phyloP scores from a whole-genome alignment of 2,888 invertebrate species.

The Drosophila gaucha region DNA sequence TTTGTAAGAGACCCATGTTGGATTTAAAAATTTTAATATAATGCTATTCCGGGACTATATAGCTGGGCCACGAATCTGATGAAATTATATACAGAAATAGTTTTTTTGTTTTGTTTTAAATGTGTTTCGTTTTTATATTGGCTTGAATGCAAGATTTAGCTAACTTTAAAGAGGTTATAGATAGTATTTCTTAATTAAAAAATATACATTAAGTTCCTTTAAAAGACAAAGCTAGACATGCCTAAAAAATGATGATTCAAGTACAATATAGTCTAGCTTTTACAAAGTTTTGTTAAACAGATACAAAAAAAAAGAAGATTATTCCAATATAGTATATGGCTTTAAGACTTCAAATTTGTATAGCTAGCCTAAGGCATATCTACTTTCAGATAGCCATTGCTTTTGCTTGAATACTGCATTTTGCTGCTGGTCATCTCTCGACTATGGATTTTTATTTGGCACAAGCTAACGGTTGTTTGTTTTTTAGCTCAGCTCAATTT shows the following conservation, averaged over 20 bases:
- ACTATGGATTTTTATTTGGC: slow-evolving; percentile 59
- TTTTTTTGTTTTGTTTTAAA: background rate
- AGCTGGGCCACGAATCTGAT: background rate
- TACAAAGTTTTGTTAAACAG: background rate
- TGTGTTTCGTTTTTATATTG: no score
- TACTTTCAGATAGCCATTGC: background rate
- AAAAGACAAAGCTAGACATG: background rate
- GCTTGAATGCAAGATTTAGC: no score
- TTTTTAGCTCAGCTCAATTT: slow-evolving; percentile 64
- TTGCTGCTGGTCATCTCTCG: slow-evolving; percentile 62
- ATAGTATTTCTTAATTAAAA: no score
- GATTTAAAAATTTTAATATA: slow-evolving; percentile 1
- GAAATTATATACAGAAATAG: background rate
- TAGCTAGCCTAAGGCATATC: background rate
- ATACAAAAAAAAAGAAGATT: background rate
- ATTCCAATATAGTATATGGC: background rate
- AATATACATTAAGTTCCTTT: no score
- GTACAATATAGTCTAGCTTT: background rate
- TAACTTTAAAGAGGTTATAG: no score
- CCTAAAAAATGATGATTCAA: background rate
- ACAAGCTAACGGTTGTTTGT: slow-evolving; percentile 55
- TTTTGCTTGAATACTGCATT: background rate
- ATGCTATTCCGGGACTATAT: background rate
- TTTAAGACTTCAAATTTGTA: background rate
- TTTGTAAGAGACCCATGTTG: background rate